A percentile compares a stretch with the other conserved stretches of the same genome.
phyloP scores from a whole-genome alignment of 2,797 vertebrate genomes.

The Chelon auratus region DNA sequence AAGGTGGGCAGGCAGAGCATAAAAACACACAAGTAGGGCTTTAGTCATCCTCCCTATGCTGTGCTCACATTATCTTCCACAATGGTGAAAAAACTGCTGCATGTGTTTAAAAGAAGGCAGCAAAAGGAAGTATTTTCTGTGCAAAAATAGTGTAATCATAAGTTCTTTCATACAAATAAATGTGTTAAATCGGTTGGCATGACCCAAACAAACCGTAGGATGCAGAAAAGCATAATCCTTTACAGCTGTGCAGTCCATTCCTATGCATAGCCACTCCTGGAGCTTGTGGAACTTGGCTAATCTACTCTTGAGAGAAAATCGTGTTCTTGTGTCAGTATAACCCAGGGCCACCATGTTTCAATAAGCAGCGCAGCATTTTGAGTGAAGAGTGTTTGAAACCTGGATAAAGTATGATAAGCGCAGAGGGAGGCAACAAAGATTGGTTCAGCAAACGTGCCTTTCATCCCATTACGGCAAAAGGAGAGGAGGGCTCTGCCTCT shows the following conservation, averaged over 20 bases:
- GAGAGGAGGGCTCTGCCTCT: constrained; percentile 42
- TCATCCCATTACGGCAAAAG: constrained; percentile 57
- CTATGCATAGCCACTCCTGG: constrained; percentile 20
- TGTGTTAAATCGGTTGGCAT: constrained; percentile 21
- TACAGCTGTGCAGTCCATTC: constrained; percentile 12
- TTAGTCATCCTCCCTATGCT: constrained; percentile 51
- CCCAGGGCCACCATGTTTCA: constrained; percentile 46
- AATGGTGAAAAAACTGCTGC: constrained; percentile 17
- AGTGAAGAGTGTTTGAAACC: constrained; percentile 58
- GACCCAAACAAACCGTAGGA: constrained; percentile 22
- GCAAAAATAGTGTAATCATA: constrained; percentile 23
- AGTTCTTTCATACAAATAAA: constrained; percentile 25
- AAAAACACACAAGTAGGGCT: constrained; percentile 53
- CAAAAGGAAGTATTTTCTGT: constrained; percentile 5
- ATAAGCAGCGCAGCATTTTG: constrained; percentile 34
- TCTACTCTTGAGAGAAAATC: constrained; percentile 57
- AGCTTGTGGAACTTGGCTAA: constrained; percentile 49
- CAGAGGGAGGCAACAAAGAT: constrained; percentile 61
- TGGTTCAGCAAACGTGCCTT: constrained; percentile 47
- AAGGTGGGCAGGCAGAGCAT: constrained; percentile 33
- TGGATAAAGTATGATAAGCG: constrained; percentile 65
- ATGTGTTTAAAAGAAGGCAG: constrained; percentile 23
- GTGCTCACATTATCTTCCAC: constrained; percentile 40
- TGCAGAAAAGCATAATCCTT: constrained; percentile 13
- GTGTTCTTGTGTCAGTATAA: constrained; percentile 49